Evolutionary conservation across 2,797 vertebrate genomes (phyloP), one percentile per base, ranked within the genome.

Genomic region (Buceros bicornis): DNA sequence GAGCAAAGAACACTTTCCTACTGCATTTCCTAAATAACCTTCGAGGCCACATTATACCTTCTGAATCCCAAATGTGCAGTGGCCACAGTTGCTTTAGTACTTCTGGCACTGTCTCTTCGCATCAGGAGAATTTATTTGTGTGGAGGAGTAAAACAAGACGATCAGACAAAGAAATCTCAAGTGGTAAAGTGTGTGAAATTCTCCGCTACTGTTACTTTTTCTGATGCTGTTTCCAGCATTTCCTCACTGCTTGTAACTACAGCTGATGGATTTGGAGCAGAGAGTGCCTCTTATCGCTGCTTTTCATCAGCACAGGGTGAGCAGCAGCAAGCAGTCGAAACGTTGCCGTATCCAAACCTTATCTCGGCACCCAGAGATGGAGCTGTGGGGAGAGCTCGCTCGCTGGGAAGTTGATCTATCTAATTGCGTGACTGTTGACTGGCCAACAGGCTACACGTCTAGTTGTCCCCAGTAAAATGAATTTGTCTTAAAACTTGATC

Each of bases 161-260:
- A 85, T 57, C 78, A 74, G 90, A 82, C 78, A 85, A 67, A 54
- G 74, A 92, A 91, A 71, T 82, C 81, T 89, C 78, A 65, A 93
- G 96, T 69, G 83, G 57, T 71, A n/a, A 90, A 91, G 70, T 50
- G 71, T 69, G 90, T 82, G 71, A 95, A 96, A 93, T 89, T 82
- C 86, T 71, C 81, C 81, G 40, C 71, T 85, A 33, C 67, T 58
- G 26, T 89, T 71, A 79, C 71, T 65, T 93, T 94, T 89, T 82
- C 71, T 65, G 67, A 43, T 16, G 28, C 78, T 17, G 16, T 87
- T 93, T 82, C 88, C 56, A 87, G 77, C 47, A n/a, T 92, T 93
- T 95, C 83, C 90, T 93, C 74, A 40, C 85, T 70, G 74, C 90
- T 85, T 87, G 42, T 82, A 54, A 71, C 78, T 66, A 33, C 77